Evolutionary conservation across 1,140 invertebrate species (phyloP).

Genomic region (Drosophila rhopaloa): DNA sequence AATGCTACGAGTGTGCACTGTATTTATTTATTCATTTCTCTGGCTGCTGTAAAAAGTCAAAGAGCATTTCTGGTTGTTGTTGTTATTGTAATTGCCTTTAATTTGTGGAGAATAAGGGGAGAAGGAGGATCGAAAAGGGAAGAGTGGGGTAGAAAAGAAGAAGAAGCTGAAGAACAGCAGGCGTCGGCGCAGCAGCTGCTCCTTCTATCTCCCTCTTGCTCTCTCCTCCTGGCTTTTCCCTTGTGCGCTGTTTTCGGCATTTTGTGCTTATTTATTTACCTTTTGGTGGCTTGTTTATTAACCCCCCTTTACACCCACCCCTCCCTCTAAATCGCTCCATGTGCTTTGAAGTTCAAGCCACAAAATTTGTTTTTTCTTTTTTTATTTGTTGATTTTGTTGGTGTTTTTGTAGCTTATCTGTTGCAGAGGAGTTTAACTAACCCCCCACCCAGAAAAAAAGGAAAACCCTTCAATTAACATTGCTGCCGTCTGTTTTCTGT

Average conservation of each 20-base stretch:
- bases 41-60: slow-evolving; percentile 66
- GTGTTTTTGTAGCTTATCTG: slow-evolving; percentile 72
- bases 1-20: not conserved
- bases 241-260: slow-evolving; percentile 56
- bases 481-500: slow-evolving; percentile 45
- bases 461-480: slow-evolving; percentile 26
- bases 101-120: slow-evolving; percentile 57
- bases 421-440: slow-evolving; percentile 17
- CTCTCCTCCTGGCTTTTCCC: slow-evolving; percentile 18
- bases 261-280: slow-evolving; percentile 78
- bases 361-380: slow-evolving; percentile 48
- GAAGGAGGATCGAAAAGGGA: slow-evolving; percentile 14
- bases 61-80: slow-evolving; percentile 61
- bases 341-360: slow-evolving; percentile 79
- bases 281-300: slow-evolving; percentile 78
- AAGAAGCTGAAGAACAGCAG: slow-evolving; percentile 45
- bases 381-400: slow-evolving; percentile 37
- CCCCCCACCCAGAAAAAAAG: not conserved
- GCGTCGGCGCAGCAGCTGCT: slow-evolving; percentile 69
- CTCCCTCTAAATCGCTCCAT: slow-evolving; percentile 19
- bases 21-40: slow-evolving; percentile 41
- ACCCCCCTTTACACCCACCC: slow-evolving; percentile 20
- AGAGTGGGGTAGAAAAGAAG: slow-evolving; percentile 17
- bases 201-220: slow-evolving; percentile 5
- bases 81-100: slow-evolving; percentile 75